Evolutionary conservation across 2,113 vertebrate genomes (phyloP), one percentile per base, ranked within the genome.

Genomic region (Emydura subglobosa): DNA sequence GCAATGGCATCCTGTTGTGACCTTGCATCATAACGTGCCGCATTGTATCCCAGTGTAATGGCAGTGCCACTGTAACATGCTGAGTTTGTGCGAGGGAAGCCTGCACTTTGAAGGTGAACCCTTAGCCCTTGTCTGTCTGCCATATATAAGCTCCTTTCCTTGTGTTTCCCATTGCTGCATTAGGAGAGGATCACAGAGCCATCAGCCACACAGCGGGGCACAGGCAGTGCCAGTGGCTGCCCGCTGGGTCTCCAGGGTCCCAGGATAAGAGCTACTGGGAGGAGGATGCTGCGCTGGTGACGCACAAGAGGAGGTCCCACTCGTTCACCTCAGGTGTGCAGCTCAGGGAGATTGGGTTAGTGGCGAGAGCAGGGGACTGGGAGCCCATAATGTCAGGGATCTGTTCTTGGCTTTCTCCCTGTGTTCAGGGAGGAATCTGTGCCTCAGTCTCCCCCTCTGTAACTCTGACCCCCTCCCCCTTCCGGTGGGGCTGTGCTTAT

Each of bases 271-370:
- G 95, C 29, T 68, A 83, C 68, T 95, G 68, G 49, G 94, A 93
- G 5, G 95, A 91, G 0, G 74, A 97, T 88, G 97, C 84, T 10
- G 98, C 97, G 53, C 96, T 98, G 86, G 97, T 97, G 53, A 93
- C 97, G 93, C 98, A 94, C 97, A 98, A 99, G 97, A 98, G 98
- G 84, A 98, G 99, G 76, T 99, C 99, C 55, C 99, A 99, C 95
- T 99, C 99, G 61, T 99, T 99, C 96, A 99, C 99, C 68, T 99
- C 99, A 97, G 99, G 99, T 99, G 95, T 25, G 34, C n/a, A 82
- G 22, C 34, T 4, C n/a, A 7, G 51, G n/a, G 34, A 82, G 34
- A 54, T 34, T n/a, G 79, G 21, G 79, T 12, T 42, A 82, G 24
- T 13, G 39, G 24, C 24, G 51, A 34, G 51, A 82, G 80, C 10